phyloP scores from a whole-genome alignment of 2,888 invertebrate genomes.

The Isotomurus palustris region DNA sequence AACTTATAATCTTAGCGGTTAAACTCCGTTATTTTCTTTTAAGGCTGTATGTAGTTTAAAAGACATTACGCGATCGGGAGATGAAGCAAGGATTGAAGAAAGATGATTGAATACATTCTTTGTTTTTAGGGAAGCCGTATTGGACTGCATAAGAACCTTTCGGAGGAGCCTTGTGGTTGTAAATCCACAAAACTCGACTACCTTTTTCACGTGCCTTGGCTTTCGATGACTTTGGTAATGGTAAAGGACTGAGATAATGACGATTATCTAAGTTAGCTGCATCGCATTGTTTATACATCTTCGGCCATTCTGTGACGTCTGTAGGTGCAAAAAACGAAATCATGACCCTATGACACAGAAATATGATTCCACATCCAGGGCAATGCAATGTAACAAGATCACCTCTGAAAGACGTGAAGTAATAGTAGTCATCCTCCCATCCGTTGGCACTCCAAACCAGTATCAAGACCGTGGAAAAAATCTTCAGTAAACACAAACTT shows the following conservation, averaged over 20 bases:
- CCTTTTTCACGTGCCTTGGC: not conserved
- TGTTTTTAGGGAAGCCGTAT: constrained; percentile 21
- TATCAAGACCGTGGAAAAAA: too few relatives aligned
- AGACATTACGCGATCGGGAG: too few relatives aligned
- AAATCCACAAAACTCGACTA: constrained; percentile 1
- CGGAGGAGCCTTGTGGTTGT: constrained; percentile 1
- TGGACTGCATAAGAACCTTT: constrained; percentile 7
- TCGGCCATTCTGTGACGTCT: constrained; percentile 3
- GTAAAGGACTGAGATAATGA: not conserved
- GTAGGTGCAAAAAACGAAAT: not conserved
- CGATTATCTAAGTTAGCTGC: not conserved
- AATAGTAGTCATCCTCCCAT: constrained; percentile 4
- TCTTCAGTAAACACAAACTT: too few relatives aligned
- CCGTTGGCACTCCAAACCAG: too few relatives aligned
- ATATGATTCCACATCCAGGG: too few relatives aligned
- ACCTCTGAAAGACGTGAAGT: constrained; percentile 7
- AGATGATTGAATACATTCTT: too few relatives aligned
- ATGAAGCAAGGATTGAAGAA: too few relatives aligned
- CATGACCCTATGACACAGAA: too few relatives aligned
- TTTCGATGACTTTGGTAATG: not conserved
- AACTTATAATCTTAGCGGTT: too few relatives aligned
- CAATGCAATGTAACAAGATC: too few relatives aligned
- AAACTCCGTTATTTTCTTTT: too few relatives aligned
- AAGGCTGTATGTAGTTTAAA: too few relatives aligned
- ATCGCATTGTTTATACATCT: constrained; percentile 1